Percentiles rank a stretch among this genome's conserved stretches.
Evolutionary conservation across 2,888 invertebrate species (phyloP).

Genomic region (Listrodromus nycthemerus): DNA sequence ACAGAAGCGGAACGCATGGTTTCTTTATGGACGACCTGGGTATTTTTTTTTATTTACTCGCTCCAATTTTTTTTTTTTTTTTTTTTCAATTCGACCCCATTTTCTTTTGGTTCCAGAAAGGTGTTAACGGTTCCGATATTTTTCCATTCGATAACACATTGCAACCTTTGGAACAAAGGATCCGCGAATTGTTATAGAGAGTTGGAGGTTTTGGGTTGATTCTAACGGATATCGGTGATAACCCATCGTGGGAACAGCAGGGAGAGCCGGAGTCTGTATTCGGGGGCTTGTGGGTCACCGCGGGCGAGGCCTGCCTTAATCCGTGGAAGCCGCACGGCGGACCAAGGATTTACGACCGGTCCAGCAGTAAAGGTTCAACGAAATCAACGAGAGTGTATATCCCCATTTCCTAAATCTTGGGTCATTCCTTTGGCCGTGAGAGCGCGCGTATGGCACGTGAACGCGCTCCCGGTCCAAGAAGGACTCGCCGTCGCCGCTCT

Average conservation of each 20-base stretch:
- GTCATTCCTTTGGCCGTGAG: constrained; percentile 68
- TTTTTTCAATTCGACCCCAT: not conserved
- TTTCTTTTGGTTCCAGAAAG: not conserved
- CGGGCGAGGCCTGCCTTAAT: constrained; percentile 39
- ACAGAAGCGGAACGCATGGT: not conserved
- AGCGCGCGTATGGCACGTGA: constrained; percentile 13
- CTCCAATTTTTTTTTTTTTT: not conserved
- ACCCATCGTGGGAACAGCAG: constrained; percentile 11
- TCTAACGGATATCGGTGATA: not conserved
- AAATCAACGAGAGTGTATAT: constrained; percentile 78
- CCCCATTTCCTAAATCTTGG: constrained; percentile 76
- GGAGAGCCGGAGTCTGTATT: constrained; percentile 21
- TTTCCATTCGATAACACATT: not conserved
- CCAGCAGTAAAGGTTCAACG: constrained; percentile 72
- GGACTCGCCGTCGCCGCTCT: constrained; percentile 33
- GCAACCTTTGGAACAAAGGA: not conserved
- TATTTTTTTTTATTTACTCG: not conserved
- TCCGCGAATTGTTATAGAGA: constrained; percentile 16
- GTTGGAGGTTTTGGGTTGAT: constrained; percentile 25
- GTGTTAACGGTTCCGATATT: not conserved
- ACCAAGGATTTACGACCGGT: constrained; percentile 69
- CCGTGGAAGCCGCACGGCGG: constrained; percentile 43
- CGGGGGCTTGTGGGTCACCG: constrained; percentile 14
- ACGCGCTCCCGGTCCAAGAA: constrained; percentile 19
- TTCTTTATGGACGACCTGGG: not conserved